These are phyloP conservation scores for Nomada fabriciana DNA, from an alignment of 2,888 invertebrate genomes.

Conservation along the genomic window DNA sequence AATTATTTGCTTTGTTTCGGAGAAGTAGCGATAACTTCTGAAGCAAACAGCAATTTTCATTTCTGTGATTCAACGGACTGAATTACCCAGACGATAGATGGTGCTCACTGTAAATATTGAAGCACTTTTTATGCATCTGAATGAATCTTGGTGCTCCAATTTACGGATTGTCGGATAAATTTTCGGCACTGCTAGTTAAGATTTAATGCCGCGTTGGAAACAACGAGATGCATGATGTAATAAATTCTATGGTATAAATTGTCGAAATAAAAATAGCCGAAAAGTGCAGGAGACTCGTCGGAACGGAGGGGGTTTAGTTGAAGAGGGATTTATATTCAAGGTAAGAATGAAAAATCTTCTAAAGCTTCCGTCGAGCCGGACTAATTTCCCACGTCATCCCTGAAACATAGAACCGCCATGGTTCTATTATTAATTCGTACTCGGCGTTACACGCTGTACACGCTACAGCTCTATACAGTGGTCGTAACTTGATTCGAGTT, in stretches of 20 bases:
- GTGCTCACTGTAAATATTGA: constrained; percentile 6
- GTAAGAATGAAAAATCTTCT: constrained; percentile 67
- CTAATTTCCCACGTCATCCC: constrained; percentile 69
- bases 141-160: constrained; percentile 13
- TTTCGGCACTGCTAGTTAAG: constrained; percentile 11
- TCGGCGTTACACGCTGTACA: constrained; percentile 65
- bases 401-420: constrained; percentile 66
- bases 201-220: constrained; percentile 31
- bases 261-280: constrained; percentile 21
- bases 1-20: background rate
- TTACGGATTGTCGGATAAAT: constrained; percentile 28
- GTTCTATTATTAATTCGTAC: constrained; percentile 71
- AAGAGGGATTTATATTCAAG: constrained; percentile 47
- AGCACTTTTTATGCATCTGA: background rate
- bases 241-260: constrained; percentile 44
- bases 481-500: constrained; percentile 67
- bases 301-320: constrained; percentile 45
- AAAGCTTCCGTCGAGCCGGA: constrained; percentile 52
- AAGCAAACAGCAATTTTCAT: background rate
- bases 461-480: constrained; percentile 41
- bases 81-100: background rate
- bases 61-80: background rate
- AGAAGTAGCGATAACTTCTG: background rate
- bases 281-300: constrained; percentile 11
- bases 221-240: constrained; percentile 12